Evolutionary conservation across 2,113 vertebrate genomes (phyloP), one percentile per base, ranked within the genome.

Genomic region (Upupa epops): DNA sequence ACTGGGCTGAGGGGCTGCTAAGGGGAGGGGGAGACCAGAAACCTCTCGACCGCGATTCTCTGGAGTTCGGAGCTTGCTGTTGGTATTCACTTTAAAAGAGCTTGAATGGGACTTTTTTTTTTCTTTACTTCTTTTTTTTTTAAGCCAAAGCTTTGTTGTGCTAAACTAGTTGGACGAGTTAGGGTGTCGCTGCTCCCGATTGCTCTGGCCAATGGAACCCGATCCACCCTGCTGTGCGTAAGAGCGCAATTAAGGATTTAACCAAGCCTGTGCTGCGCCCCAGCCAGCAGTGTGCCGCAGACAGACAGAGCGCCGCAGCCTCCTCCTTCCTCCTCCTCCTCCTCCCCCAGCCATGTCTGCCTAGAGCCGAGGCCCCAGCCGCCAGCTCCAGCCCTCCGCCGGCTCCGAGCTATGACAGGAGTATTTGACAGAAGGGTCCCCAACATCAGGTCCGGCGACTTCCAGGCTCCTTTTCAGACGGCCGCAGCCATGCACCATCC

Each of bases 201-300:
- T 97, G 98, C 98, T 98, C 98, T 98, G 98, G 98, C 99, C 99
- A 99, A 99, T 99, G 98, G 99, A 99, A 98, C 98, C 98, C 97
- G 98, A 98, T 99, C 99, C 99, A 98, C 98, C 99, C 98, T 98
- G 98, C 98, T 98, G 99, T 99, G 99, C 99, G 99, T 99, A 99
- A 99, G 98, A 99, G 99, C 97, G 98, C 98, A 98, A 98, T 98
- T 99, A 98, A 98, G 98, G 98, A 99, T 99, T 99, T 99, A 99
- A 99, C 99, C 99, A 99, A 98, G 98, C 98, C 98, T 98, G 97
- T 98, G 98, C 99, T 98, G 98, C 96, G 97, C 97, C 98, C 97
- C 98, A 98, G 98, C 97, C 97, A 98, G 98, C 98, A 99, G 99
- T 99, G 98, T 98, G 98, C 98, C 97, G 89, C 97, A 97, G 96